phyloP scores from a whole-genome alignment of 2,888 invertebrate genomes.

The Myathropa florea region DNA sequence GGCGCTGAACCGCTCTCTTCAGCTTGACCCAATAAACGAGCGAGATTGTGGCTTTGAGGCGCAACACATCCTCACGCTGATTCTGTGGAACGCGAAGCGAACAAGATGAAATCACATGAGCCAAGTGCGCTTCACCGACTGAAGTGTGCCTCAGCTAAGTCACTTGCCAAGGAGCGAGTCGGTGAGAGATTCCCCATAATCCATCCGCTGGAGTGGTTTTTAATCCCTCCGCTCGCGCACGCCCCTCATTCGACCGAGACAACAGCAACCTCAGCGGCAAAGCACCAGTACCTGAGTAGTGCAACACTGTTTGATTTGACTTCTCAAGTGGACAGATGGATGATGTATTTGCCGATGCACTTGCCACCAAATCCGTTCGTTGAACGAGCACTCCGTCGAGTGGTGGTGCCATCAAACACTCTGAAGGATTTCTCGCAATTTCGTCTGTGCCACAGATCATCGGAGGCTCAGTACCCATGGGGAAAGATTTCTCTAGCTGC shows the following conservation, averaged over 20 bases:
- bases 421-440: conserved; percentile 46
- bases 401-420: conserved; percentile 45
- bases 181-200: conserved; percentile 59
- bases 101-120: conserved; percentile 29
- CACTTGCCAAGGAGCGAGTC: conserved; percentile 48
- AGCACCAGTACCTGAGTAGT: conserved; percentile 19
- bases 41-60: conserved; percentile 33
- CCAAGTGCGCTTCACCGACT: conserved; percentile 55
- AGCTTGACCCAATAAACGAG: conserved; percentile 64
- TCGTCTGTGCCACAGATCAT: conserved; percentile 2
- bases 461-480: conserved; percentile 1
- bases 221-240: conserved; percentile 33
- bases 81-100: conserved; percentile 26
- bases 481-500: conserved; percentile 30
- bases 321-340: conserved; percentile 56
- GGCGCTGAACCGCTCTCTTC: conserved; percentile 54
- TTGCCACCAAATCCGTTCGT: conserved; percentile 48
- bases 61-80: conserved; percentile 20
- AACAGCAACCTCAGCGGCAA: too few relatives aligned
- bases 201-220: conserved; percentile 49
- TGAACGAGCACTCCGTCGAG: conserved; percentile 22
- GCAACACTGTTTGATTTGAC: conserved; percentile 60
- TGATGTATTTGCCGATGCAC: conserved; percentile 64
- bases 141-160: conserved; percentile 49
- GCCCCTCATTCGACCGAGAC: neutral